Conservation (phyloP, 2,888 invertebrate genomes). For the Thyatira batis region DNA sequence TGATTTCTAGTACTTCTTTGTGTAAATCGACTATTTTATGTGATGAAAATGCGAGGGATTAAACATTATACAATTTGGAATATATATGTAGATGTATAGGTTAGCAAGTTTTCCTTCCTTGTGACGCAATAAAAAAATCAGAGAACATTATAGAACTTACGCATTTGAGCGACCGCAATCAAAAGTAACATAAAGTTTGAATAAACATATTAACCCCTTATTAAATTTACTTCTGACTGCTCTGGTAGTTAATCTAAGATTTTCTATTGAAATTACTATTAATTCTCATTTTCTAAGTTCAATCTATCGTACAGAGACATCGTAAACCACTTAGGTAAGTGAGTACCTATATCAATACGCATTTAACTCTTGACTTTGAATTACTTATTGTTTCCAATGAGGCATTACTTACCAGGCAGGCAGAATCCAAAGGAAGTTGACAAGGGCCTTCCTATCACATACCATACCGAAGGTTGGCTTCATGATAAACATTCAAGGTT, state of each 20-base stretch:
- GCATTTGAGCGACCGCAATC: too few relatives aligned
- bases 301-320: neutral
- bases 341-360: too few relatives aligned
- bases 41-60: too few relatives aligned
- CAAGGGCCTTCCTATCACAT: conserved; percentile 41
- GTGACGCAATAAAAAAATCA: neutral
- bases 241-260: too few relatives aligned
- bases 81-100: neutral
- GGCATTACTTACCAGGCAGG: conserved; percentile 46
- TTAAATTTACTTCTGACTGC: too few relatives aligned
- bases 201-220: too few relatives aligned
- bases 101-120: neutral
- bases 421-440: conserved; percentile 58
- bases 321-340: too few relatives aligned
- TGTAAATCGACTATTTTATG: neutral
- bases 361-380: conserved; percentile 9
- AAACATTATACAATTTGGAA: neutral
- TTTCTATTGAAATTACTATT: too few relatives aligned
- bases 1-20: too few relatives aligned
- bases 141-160: too few relatives aligned
- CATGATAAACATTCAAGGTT: conserved; percentile 33
- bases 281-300: neutral
- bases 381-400: conserved; percentile 56
- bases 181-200: too few relatives aligned
- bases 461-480: conserved; percentile 43